Percentiles rank a stretch among this genome's conserved stretches.
These are phyloP conservation scores for Rhadinocentrus ornatus DNA, from an alignment of 2,797 vertebrate genomes.

Conservation along the genomic window DNA sequence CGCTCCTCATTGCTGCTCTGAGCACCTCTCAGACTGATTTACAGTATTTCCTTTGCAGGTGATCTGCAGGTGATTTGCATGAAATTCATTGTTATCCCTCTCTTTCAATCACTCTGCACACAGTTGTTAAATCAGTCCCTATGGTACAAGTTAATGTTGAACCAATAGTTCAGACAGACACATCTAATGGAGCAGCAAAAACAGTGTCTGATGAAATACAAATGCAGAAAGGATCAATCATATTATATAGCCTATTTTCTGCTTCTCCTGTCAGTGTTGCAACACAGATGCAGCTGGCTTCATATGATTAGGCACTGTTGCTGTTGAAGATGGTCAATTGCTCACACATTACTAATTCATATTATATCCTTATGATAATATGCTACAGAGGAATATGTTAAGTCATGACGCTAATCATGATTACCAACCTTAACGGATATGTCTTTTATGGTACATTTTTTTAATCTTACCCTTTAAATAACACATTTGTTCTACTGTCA, in stretches of 20 bases:
- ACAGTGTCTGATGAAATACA: slow-evolving; percentile 54
- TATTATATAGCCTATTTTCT: slow-evolving; percentile 77
- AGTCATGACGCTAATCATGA: slow-evolving; percentile 51
- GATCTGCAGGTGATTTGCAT: slow-evolving; percentile 72
- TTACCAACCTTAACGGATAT: slow-evolving; percentile 17
- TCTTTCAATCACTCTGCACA: slow-evolving; percentile 44
- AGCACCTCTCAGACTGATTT: slow-evolving; percentile 59
- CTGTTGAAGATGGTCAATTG: background rate
- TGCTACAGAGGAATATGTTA: background rate
- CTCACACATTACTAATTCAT: slow-evolving; percentile 15
- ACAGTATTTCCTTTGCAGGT: slow-evolving; percentile 64
- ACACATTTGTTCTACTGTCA: background rate
- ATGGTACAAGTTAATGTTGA: slow-evolving; percentile 49
- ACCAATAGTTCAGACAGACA: slow-evolving; percentile 40
- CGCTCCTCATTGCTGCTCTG: slow-evolving; percentile 41
- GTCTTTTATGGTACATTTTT: background rate
- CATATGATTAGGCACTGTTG: slow-evolving; percentile 50
- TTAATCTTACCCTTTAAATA: background rate
- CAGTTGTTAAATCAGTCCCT: slow-evolving; percentile 58
- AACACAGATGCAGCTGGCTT: slow-evolving; percentile 43
- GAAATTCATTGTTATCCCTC: slow-evolving; percentile 47
- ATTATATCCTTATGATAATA: slow-evolving; percentile 10
- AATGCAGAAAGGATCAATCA: slow-evolving; percentile 66
- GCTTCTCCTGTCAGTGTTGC: slow-evolving; percentile 39
- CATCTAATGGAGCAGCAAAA: slow-evolving; percentile 53